A percentile compares a stretch with the other conserved stretches of the same genome.
phyloP scores from a whole-genome alignment of 2,113 vertebrate species.

The Sapajus apella region DNA sequence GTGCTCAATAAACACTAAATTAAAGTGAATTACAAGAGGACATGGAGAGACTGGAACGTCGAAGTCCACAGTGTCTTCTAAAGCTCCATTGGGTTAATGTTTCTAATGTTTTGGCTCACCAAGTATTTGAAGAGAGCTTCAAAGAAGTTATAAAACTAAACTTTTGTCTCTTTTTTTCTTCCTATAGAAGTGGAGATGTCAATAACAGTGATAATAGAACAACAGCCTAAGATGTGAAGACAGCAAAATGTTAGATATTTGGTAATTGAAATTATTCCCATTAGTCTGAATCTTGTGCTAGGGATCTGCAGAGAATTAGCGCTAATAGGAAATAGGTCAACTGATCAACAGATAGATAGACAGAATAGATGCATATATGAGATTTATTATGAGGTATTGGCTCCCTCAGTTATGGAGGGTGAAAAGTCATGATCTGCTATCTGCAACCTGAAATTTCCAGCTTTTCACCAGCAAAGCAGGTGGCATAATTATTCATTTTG shows the following conservation, averaged over 20 bases:
- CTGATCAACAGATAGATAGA: too few relatives aligned
- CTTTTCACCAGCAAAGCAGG: background rate
- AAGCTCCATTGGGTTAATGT: background rate
- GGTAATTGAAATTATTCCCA: background rate
- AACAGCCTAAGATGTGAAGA: background rate
- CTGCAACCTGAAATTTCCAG: background rate
- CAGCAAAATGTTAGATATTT: background rate
- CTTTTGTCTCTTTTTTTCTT: background rate
- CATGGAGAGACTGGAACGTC: background rate
- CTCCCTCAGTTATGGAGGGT: background rate
- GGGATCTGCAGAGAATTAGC: background rate
- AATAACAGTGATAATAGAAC: background rate
- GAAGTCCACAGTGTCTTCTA: background rate
- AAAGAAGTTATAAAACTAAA: background rate
- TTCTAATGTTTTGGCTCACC: background rate
- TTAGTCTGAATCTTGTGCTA: background rate
- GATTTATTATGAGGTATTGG: background rate
- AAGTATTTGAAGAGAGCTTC: constrained; percentile 26
- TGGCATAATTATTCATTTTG: background rate
- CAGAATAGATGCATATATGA: background rate
- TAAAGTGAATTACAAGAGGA: background rate
- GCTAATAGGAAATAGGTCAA: too few relatives aligned
- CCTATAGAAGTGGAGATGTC: background rate
- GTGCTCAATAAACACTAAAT: constrained; percentile 1
- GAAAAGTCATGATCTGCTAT: background rate